A percentile compares a stretch with the other conserved stretches of the same genome.
These are phyloP conservation scores for Calycopis cecrops DNA, from an alignment of 1,140 invertebrate genomes.

Conservation along the genomic window DNA sequence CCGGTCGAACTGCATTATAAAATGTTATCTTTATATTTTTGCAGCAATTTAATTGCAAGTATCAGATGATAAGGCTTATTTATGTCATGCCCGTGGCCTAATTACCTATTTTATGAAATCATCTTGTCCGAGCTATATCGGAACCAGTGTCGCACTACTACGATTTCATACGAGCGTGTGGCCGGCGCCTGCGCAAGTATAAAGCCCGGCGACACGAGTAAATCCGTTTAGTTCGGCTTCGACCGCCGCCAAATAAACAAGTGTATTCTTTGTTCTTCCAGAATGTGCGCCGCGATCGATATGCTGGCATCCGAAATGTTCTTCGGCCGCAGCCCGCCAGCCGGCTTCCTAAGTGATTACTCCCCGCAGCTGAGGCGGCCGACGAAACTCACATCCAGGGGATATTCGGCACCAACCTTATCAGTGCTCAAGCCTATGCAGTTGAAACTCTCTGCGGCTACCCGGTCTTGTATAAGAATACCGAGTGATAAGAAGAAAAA, in stretches of 20 bases:
- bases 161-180: constrained; percentile 38
- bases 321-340: constrained; percentile 80
- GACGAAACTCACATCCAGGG: constrained; percentile 45
- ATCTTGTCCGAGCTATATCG: constrained; percentile 27
- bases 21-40: constrained; percentile 1
- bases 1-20: neutral
- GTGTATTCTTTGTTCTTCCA: constrained; percentile 38
- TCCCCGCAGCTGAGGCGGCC: constrained; percentile 48
- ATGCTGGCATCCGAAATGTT: constrained; percentile 82
- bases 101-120: constrained; percentile 20
- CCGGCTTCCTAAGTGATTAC: constrained; percentile 77
- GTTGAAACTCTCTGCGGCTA: constrained; percentile 49
- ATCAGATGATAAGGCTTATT: constrained; percentile 5
- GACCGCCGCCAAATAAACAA: constrained; percentile 21
- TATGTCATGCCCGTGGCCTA: constrained; percentile 25
- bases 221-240: constrained; percentile 52
- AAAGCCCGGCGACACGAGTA: constrained; percentile 34
- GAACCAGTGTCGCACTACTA: constrained; percentile 38
- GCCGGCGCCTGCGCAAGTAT: constrained; percentile 42
- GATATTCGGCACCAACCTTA: constrained; percentile 52
- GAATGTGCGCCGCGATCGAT: constrained; percentile 67
- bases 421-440: constrained; percentile 56
- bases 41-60: constrained; percentile 10
- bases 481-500: constrained; percentile 79
- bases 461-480: constrained; percentile 53